Base-by-base conservation (phyloP, 2,797 vertebrate genomes). In the Borostomias antarcticus region DNA sequence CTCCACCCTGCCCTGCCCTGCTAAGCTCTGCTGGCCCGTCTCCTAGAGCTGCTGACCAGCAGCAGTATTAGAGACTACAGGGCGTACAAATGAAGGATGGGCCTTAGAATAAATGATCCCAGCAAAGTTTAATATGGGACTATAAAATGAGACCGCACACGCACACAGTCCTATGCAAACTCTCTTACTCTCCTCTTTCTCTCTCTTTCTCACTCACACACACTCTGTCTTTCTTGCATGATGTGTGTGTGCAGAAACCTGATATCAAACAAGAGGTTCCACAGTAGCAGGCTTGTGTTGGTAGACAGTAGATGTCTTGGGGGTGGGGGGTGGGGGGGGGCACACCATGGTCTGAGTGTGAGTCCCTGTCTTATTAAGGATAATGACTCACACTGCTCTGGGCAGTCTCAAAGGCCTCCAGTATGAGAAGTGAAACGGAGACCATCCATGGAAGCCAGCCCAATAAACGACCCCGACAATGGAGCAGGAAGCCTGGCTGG, bases 91-190 rank as follows among this genome's bases (percentile, higher is more conserved):
- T 3, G 28, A 67, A 77, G 17, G 26, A 45, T 30, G 47, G 47
- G 17, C 76, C 77, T 71, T 69, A 85, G 87, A 88, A 87, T 84
- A 88, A 78, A 80, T 1, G n/a, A 65, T 35, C 69, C 69, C 17
- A 70, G 67, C 64, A 28, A 45, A 67, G 69, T 65, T 82, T 73
- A 80, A 80, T 77, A 54, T 64, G 70, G 66, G 64, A 59, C 69
- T 77, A 32, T 75, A 72, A 37, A 80, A 74, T 23, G 33, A 76
- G 72, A 72, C 43, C 32, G 28, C 19, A 35, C 19, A 57, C 51
- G 33, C 29, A 52, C 28, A 54, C 53, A 33, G 29, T 3, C 48
- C 6, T 25, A 51, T 25, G 21, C 19, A 19, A 21, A 51, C 48
- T 21, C 48, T 21, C 21, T 9, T 19, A 19, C 48, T 9, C 40